phyloP scores from a whole-genome alignment of 2,797 vertebrate genomes.

The Thunnus albacares region DNA sequence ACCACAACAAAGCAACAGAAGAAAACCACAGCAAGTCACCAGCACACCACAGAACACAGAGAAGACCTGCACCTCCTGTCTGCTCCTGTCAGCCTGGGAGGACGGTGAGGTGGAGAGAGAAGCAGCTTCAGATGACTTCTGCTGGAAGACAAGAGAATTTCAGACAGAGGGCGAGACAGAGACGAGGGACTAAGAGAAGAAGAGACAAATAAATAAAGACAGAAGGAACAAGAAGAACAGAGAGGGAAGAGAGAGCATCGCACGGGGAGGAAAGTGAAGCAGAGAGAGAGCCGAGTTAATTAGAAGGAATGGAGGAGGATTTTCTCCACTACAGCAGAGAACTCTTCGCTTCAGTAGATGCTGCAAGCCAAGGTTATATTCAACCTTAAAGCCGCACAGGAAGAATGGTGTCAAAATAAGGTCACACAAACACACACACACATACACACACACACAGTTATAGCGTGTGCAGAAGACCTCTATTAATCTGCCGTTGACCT shows the following conservation, averaged over 20 bases:
- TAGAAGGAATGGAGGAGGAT: constrained; percentile 54
- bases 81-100: constrained; percentile 92
- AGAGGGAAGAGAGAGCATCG: constrained; percentile 4
- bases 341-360: constrained; percentile 27
- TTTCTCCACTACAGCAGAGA: constrained; percentile 34
- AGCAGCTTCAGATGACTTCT: constrained; percentile 92
- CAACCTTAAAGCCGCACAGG: constrained; percentile 30
- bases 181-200: not conserved
- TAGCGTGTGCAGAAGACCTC: constrained; percentile 36
- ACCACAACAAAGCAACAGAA: not conserved
- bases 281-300: constrained; percentile 55
- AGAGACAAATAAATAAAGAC: constrained; percentile 6
- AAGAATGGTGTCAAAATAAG: constrained; percentile 32
- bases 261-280: constrained; percentile 20
- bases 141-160: constrained; percentile 65
- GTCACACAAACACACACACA: constrained; percentile 14
- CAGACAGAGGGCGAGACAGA: constrained; percentile 34
- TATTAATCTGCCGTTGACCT: constrained; percentile 67
- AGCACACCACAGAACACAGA: constrained; percentile 19
- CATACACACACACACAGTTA: not conserved
- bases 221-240: constrained; percentile 9
- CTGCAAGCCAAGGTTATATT: constrained; percentile 39
- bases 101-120: constrained; percentile 90
- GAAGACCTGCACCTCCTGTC: constrained; percentile 89
- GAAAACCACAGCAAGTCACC: constrained; percentile 24